phyloP scores from a whole-genome alignment of 2,113 vertebrate species.

The Gallinago paraguaiae region DNA sequence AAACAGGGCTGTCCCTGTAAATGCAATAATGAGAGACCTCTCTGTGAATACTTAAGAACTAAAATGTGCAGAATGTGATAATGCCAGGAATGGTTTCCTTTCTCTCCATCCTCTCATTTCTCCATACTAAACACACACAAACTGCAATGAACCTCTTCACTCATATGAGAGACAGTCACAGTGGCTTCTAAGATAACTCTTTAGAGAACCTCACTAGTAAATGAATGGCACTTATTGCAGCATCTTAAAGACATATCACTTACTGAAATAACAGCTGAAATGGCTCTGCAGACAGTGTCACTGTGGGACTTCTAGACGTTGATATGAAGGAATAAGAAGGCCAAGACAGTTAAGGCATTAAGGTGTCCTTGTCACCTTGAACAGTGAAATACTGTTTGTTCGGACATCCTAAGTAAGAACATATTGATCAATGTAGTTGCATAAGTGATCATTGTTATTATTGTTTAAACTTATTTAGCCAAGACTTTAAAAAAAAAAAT shows the following conservation, averaged over 20 bases:
- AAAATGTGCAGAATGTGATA: not conserved
- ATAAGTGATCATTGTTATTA: not conserved
- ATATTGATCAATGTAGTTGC: not conserved
- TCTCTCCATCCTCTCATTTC: not conserved
- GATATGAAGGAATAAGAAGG: not conserved
- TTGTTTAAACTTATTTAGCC: not conserved
- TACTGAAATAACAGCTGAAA: not conserved
- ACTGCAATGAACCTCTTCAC: not conserved
- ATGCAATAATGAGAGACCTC: not conserved
- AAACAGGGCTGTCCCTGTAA: not conserved
- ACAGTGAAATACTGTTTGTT: not conserved
- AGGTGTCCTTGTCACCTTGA: not conserved
- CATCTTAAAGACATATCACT: not conserved
- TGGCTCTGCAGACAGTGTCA: too few relatives aligned
- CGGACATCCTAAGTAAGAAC: not conserved
- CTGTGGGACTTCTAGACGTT: not conserved
- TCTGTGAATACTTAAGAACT: not conserved
- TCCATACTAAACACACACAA: not conserved
- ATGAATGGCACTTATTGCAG: not conserved
- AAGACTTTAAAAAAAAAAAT: not conserved
- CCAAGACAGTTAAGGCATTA: not conserved
- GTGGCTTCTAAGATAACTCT: not conserved
- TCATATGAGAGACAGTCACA: not conserved
- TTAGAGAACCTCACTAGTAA: not conserved
- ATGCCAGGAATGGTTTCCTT: not conserved